phyloP scores from a whole-genome alignment of 2,888 invertebrate genomes.

The Tipula unca region DNA sequence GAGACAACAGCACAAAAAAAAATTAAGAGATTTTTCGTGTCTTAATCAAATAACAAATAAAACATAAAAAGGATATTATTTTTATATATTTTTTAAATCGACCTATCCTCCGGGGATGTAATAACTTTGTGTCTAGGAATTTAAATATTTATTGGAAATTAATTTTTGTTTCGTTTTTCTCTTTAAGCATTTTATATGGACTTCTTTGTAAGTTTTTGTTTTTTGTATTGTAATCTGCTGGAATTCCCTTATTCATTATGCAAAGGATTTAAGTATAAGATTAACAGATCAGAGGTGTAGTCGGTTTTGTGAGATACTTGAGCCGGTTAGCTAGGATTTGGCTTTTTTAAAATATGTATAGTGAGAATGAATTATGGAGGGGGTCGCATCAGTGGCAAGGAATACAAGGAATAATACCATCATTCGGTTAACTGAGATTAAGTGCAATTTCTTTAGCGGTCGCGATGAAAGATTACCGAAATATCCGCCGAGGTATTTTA shows the following conservation, averaged over 20 bases:
- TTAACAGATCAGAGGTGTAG: background rate
- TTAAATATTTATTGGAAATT: constrained; percentile 8
- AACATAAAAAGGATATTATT: background rate
- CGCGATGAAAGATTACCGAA: too few relatives aligned
- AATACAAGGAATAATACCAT: too few relatives aligned
- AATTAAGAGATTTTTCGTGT: background rate
- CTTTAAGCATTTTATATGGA: background rate
- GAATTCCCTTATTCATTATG: background rate
- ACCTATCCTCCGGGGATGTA: background rate
- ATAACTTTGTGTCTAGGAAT: constrained; percentile 2
- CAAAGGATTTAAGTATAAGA: background rate
- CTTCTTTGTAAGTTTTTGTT: background rate
- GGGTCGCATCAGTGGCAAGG: too few relatives aligned
- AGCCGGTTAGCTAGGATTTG: too few relatives aligned
- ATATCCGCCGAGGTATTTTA: too few relatives aligned
- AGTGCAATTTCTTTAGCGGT: too few relatives aligned
- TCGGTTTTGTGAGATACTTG: too few relatives aligned
- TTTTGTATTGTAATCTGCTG: background rate
- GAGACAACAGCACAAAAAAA: background rate
- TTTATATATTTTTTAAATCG: background rate
- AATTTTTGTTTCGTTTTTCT: background rate
- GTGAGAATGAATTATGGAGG: too few relatives aligned
- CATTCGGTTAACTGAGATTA: too few relatives aligned
- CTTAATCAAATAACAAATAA: background rate
- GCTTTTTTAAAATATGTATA: too few relatives aligned